Percentiles rank a stretch among this genome's conserved stretches.
Conservation (phyloP, 2,888 invertebrate genomes). For the Steinernema scapterisci region DNA sequence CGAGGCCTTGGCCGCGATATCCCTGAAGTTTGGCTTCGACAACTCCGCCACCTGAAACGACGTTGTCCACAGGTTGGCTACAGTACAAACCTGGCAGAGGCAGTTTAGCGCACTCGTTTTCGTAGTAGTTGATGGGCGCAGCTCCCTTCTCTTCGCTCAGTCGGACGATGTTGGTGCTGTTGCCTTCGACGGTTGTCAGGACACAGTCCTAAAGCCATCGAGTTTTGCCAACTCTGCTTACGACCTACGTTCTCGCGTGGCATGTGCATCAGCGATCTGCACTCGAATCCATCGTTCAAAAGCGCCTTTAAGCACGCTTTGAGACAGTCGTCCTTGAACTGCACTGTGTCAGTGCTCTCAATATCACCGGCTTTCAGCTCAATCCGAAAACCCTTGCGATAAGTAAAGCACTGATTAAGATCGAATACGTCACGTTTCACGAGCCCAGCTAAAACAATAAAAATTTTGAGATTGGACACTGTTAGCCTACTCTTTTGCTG, state of each 20-base stretch:
- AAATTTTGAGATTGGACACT: too few relatives aligned
- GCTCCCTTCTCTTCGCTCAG: conserved; percentile 27
- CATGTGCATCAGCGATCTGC: conserved; percentile 37
- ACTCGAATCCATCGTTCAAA: conserved; percentile 36
- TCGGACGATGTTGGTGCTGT: conserved; percentile 20
- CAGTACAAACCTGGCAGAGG: conserved; percentile 7
- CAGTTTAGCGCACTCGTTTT: conserved; percentile 37
- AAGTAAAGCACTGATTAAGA: conserved; percentile 37
- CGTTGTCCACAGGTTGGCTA: too few relatives aligned
- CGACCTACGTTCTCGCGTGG: conserved; percentile 37
- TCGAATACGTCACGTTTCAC: conserved; percentile 30
- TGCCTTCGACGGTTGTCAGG: conserved; percentile 32
- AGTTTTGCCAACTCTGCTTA: background rate
- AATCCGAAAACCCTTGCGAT: conserved; percentile 33
- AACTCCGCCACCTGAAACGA: conserved; percentile 4
- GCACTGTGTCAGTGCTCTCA: conserved; percentile 36
- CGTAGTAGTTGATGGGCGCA: conserved; percentile 39
- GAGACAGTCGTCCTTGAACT: conserved; percentile 42
- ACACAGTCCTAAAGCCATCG: conserved; percentile 37
- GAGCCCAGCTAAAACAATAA: too few relatives aligned
- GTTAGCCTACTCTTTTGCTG: too few relatives aligned
- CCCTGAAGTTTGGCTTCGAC: conserved; percentile 30
- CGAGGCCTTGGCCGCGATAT: conserved; percentile 34
- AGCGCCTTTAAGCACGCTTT: conserved; percentile 35
- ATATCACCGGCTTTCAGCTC: conserved; percentile 37